Percentiles rank a stretch among this genome's conserved stretches.
phyloP scores from a whole-genome alignment of 1,140 invertebrate genomes.

The Neodiprion pinetum region DNA sequence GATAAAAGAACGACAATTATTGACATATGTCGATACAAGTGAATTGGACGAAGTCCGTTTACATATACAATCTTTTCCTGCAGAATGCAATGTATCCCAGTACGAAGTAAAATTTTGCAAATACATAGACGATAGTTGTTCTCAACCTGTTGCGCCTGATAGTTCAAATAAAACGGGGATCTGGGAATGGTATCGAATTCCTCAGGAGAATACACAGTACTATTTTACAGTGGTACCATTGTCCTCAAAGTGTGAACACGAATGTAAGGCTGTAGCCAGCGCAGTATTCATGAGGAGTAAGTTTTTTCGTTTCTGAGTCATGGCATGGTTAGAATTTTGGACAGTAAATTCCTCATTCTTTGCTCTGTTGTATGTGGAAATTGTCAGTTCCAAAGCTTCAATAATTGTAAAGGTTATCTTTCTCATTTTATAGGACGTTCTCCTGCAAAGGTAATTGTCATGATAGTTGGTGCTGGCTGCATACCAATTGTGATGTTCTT shows the following conservation, averaged over 20 bases:
- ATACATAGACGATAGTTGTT: slow-evolving; percentile 36
- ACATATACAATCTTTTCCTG: slow-evolving; percentile 48
- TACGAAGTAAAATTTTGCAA: slow-evolving; percentile 53
- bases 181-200: slow-evolving; percentile 40
- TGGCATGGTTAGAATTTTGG: slow-evolving; percentile 52
- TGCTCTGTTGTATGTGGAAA: background rate
- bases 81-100: slow-evolving; percentile 44
- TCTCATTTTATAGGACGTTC: background rate
- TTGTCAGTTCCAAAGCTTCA: background rate
- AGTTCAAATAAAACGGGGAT: slow-evolving; percentile 13
- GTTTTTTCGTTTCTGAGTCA: slow-evolving; percentile 42
- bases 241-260: slow-evolving; percentile 42
- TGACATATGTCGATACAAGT: slow-evolving; percentile 9
- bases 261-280: slow-evolving; percentile 25
- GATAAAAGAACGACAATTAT: background rate
- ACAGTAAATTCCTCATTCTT: slow-evolving; percentile 6
- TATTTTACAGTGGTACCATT: slow-evolving; percentile 52
- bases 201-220: slow-evolving; percentile 41
- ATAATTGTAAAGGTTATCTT: background rate
- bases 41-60: slow-evolving; percentile 23
- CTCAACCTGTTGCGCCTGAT: slow-evolving; percentile 29
- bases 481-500: background rate
- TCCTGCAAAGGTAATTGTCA: background rate
- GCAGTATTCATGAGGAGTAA: slow-evolving; percentile 39
- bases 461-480: background rate